Evolutionary conservation across 2,113 vertebrate species (phyloP), one percentile per base, ranked within the genome.

Genomic region (Microcebus lehilahytsara): DNA sequence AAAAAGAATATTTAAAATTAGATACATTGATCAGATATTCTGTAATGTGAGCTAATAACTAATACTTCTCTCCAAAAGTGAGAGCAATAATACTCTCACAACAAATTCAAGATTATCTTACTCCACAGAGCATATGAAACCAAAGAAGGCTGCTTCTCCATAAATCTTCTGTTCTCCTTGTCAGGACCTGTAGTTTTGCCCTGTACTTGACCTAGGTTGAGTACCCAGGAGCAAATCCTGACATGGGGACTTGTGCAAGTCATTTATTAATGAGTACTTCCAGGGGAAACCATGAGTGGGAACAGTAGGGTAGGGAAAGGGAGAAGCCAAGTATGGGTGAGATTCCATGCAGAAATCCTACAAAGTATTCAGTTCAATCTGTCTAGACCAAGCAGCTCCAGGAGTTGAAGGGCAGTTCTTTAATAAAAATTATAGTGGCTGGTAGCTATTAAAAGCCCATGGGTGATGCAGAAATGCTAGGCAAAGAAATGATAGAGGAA

Each of bases 1-100:
- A 34, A 81, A 77, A 37, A 79, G 19, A 2, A 30, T 72, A 12
- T 77, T 96, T 83, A 32, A 96, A 91, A 94, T 91, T 71, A 94
- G n/a, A 16, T 69, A 72, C 6, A 62, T 71, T 77, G 56, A 58
- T 71, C 46, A 96, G 49, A 92, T 72, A 66, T 16, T 91, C 12
- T 46, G 16, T 71, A 84, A 81, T 2, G 51, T 87, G 90, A 92
- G 42, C 37, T 69, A 89, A 58, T 64, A 79, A 42, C 20, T 37
- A 86, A 42, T 46, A 56, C 6, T 49, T 14, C 37, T 72, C 7
- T 85, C 77, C 72, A 8, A 64, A 5, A 56, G 6, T 58, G 27
- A 86, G 64, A 81, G 46, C 34, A 78, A 71, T 72, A 49, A 62
- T 81, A 53, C 0, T 9, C 51, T 49, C 16, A 27, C 37, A 67